A percentile compares a stretch with the other conserved stretches of the same genome.
These are phyloP conservation scores for Drosophila ambigua DNA, from an alignment of 1,140 invertebrate genomes.

Conservation along the genomic window DNA sequence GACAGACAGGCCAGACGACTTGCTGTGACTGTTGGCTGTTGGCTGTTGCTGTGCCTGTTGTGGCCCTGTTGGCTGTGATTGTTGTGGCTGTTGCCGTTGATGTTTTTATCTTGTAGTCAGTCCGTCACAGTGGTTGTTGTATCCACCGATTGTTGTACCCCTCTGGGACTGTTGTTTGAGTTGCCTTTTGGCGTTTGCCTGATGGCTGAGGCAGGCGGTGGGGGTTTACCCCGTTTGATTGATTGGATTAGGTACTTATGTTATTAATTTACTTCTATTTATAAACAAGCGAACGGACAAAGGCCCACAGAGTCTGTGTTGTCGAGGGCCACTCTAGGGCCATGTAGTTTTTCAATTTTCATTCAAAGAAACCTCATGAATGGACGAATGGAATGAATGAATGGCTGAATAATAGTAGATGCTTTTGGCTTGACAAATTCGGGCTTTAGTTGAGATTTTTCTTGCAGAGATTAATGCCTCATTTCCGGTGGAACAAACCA, in stretches of 20 bases:
- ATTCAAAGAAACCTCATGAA: slow-evolving; percentile 61
- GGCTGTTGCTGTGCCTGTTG: slow-evolving; percentile 21
- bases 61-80: slow-evolving; percentile 39
- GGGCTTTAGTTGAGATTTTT: slow-evolving; percentile 30
- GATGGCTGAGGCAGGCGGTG: slow-evolving; percentile 26
- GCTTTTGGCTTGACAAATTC: slow-evolving; percentile 67
- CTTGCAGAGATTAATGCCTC: slow-evolving; percentile 61
- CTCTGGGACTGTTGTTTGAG: slow-evolving; percentile 36
- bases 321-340: slow-evolving; percentile 18
- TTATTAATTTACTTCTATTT: slow-evolving; percentile 83
- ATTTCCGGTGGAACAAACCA: slow-evolving; percentile 51
- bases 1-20: slow-evolving; percentile 26
- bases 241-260: slow-evolving; percentile 83
- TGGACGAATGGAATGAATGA: slow-evolving; percentile 32
- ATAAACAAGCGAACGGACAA: slow-evolving; percentile 76
- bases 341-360: slow-evolving; percentile 62
- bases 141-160: slow-evolving; percentile 38
- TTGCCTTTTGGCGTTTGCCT: slow-evolving; percentile 66
- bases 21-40: not conserved
- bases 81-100: slow-evolving; percentile 57
- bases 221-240: slow-evolving; percentile 75
- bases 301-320: slow-evolving; percentile 46
- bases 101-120: slow-evolving; percentile 60
- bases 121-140: slow-evolving; percentile 57
- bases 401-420: slow-evolving; percentile 38